These are phyloP conservation scores for Stenolophus ochropezus DNA, from an alignment of 2,888 invertebrate species.

Conservation along the genomic window DNA sequence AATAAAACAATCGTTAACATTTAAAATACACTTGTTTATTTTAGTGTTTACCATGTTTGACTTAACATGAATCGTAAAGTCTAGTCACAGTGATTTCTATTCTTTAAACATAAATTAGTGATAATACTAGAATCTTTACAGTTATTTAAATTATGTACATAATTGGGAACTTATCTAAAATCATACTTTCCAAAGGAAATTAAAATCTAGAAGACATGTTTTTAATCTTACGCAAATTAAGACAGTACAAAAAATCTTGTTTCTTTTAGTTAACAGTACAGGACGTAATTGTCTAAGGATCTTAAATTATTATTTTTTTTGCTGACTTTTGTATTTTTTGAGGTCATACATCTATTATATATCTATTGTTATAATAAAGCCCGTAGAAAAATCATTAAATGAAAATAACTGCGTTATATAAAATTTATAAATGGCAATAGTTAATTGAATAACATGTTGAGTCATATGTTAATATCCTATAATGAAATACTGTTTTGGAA, in stretches of 20 bases:
- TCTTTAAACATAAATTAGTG: slow-evolving; percentile 58
- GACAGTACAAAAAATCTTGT: slow-evolving; percentile 36
- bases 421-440: slow-evolving; percentile 51
- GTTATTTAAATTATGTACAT: slow-evolving; percentile 59
- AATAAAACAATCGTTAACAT: slow-evolving; percentile 59
- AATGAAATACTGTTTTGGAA: slow-evolving; percentile 38
- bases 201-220: slow-evolving; percentile 30
- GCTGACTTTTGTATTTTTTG: slow-evolving; percentile 37
- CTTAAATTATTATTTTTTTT: slow-evolving; percentile 44
- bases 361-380: slow-evolving; percentile 52
- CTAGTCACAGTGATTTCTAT: slow-evolving; percentile 59
- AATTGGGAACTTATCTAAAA: slow-evolving; percentile 44
- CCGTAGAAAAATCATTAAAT: slow-evolving; percentile 49
- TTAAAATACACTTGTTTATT: slow-evolving; percentile 70
- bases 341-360: slow-evolving; percentile 52
- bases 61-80: slow-evolving; percentile 66
- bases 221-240: slow-evolving; percentile 35
- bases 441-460: slow-evolving; percentile 45
- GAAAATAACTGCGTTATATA: slow-evolving; percentile 45
- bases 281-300: slow-evolving; percentile 50
- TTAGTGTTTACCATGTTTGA: slow-evolving; percentile 68
- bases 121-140: slow-evolving; percentile 57
- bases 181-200: slow-evolving; percentile 25
- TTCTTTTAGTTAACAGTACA: slow-evolving; percentile 38
- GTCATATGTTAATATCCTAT: slow-evolving; percentile 41